These are phyloP conservation scores for Lamprologus sp. DNA, from an alignment of 2,113 vertebrate genomes.

Conservation along the genomic window DNA sequence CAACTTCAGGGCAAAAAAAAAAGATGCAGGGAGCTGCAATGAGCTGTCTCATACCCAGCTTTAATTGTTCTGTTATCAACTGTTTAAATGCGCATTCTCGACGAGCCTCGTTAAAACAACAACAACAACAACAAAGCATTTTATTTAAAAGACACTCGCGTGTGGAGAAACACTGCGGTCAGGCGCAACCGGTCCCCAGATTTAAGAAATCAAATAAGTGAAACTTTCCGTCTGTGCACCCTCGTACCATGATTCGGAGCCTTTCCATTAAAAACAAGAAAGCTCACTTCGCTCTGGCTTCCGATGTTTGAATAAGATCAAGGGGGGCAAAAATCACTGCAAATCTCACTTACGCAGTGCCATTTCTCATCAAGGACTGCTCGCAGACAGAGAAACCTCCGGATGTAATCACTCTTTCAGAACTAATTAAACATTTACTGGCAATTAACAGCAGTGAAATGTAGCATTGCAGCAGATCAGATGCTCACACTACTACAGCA, in stretches of 20 bases:
- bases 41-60: background rate
- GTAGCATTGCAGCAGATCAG: constrained; percentile 53
- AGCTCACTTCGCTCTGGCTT: background rate
- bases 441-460: constrained; percentile 13
- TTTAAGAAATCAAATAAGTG: background rate
- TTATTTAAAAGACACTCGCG: background rate
- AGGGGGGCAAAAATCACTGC: background rate
- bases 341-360: background rate
- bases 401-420: background rate
- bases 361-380: background rate
- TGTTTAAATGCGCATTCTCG: background rate
- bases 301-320: background rate
- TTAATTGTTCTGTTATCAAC: background rate
- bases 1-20: background rate
- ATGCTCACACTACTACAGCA: background rate
- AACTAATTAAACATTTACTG: constrained; percentile 31
- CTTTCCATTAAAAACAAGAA: background rate
- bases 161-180: background rate
- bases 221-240: constrained; percentile 24
- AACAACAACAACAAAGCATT: background rate
- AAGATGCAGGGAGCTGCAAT: background rate
- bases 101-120: background rate
- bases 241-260: background rate
- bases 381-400: background rate
- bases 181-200: background rate